Conservation (phyloP, 2,888 invertebrate genomes). For the Adela reaumurella region DNA sequence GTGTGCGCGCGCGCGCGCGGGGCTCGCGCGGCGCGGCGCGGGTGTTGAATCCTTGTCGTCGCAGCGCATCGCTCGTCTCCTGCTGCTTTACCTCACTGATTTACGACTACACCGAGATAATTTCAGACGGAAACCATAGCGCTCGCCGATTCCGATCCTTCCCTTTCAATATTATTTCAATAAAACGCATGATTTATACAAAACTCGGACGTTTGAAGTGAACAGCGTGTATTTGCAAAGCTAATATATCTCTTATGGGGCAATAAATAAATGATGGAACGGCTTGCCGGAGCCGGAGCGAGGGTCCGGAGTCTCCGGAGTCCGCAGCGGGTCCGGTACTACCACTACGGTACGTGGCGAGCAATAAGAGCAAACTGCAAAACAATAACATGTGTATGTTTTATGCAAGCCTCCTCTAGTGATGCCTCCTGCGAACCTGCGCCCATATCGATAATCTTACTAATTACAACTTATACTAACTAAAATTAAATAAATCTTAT, state of each 20-base stretch:
- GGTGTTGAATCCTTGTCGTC: background rate
- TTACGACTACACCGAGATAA: constrained; percentile 46
- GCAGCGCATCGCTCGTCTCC: constrained; percentile 25
- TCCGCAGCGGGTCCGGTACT: background rate
- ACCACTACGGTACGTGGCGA: background rate
- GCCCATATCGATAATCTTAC: too few species aligned
- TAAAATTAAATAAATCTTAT: too few species aligned
- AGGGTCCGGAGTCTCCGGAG: background rate
- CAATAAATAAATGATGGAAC: constrained; percentile 17
- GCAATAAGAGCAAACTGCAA: background rate
- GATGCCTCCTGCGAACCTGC: background rate
- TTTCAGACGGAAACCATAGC: constrained; percentile 16
- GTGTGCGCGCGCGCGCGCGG: too few species aligned
- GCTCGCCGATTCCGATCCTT: constrained; percentile 42
- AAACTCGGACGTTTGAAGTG: constrained; percentile 17
- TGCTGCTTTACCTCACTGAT: constrained; percentile 51
- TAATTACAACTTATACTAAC: too few species aligned
- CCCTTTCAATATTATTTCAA: constrained; percentile 43
- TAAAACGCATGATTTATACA: constrained; percentile 52
- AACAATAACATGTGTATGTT: background rate
- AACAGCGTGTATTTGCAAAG: constrained; percentile 15
- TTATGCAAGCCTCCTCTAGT: background rate
- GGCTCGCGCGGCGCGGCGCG: too few species aligned
- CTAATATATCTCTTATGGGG: constrained; percentile 18
- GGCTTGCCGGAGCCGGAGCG: constrained; percentile 10